A percentile compares a stretch with the other conserved stretches of the same genome.
phyloP scores from a whole-genome alignment of 2,888 invertebrate species.

The Neuroscelio doddi region DNA sequence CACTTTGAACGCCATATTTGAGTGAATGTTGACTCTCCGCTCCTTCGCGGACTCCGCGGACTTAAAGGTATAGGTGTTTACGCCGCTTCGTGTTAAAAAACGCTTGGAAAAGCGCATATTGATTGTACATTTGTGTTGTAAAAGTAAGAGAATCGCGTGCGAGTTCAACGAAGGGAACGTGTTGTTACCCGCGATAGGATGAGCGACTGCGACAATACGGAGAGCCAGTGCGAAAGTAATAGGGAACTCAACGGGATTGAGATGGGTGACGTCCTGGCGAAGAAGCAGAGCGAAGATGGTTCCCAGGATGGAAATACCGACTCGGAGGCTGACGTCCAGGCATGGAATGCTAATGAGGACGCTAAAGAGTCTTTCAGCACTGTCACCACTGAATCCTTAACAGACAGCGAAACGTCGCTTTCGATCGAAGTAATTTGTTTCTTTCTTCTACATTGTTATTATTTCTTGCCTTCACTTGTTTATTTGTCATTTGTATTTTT shows the following conservation, averaged over 20 bases:
- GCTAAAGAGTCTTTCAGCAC: background rate
- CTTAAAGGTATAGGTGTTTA: constrained; percentile 40
- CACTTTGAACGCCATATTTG: constrained; percentile 13
- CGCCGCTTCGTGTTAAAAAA: constrained; percentile 37
- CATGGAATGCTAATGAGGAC: background rate
- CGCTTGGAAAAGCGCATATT: constrained; percentile 29
- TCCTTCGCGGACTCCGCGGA: constrained; percentile 11
- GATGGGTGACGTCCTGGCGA: constrained; percentile 70
- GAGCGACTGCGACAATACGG: constrained; percentile 35
- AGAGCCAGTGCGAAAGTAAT: constrained; percentile 28
- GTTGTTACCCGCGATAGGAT: constrained; percentile 18
- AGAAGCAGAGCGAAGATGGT: constrained; percentile 55
- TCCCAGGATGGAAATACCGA: constrained; percentile 22
- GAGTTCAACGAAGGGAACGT: background rate
- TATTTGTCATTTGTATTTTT: background rate
- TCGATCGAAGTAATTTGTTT: constrained; percentile 1
- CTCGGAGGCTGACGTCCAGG: constrained; percentile 14
- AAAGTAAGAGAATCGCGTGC: constrained; percentile 6
- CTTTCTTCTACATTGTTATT: background rate
- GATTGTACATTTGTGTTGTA: constrained; percentile 22
- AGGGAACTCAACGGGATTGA: constrained; percentile 52
- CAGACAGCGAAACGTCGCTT: background rate
- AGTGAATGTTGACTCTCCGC: constrained; percentile 10
- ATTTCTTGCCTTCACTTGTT: background rate
- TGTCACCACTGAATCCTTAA: background rate